These are phyloP conservation scores for Sciurus carolinensis DNA, from an alignment of 2,797 vertebrate species.

Conservation along the genomic window DNA sequence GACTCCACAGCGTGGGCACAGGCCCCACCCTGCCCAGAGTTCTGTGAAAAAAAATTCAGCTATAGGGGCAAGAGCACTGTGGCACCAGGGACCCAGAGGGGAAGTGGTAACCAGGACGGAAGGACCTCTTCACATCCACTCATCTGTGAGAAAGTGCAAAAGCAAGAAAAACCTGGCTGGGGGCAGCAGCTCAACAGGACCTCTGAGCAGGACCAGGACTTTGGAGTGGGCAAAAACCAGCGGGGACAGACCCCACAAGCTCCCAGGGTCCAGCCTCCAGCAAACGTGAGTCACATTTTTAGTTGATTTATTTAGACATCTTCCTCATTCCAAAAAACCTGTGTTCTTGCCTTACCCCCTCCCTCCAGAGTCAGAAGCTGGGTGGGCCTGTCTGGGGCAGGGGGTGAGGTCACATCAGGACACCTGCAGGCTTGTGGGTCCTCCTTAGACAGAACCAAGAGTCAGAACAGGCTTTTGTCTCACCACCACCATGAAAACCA, in stretches of 20 bases:
- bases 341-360: neutral
- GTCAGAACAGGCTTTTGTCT: neutral
- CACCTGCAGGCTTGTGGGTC: neutral
- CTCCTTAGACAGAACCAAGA: neutral
- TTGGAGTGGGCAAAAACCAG: neutral
- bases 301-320: neutral
- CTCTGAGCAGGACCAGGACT: neutral
- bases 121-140: conserved; percentile 64
- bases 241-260: neutral
- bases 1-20: neutral
- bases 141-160: conserved; percentile 62
- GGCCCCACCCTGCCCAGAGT: neutral
- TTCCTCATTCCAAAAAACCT: conserved; percentile 56
- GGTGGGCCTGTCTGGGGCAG: neutral
- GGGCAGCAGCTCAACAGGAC: neutral
- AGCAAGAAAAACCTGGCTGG: neutral
- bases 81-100: conserved; percentile 60
- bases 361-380: neutral
- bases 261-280: neutral
- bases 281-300: conserved; percentile 70
- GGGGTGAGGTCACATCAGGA: neutral
- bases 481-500: neutral
- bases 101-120: conserved; percentile 82
- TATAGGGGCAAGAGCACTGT: neutral
- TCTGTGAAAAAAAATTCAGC: conserved; percentile 7